Conservation (phyloP, 2,113 vertebrate genomes). For the Laticauda colubrina region DNA sequence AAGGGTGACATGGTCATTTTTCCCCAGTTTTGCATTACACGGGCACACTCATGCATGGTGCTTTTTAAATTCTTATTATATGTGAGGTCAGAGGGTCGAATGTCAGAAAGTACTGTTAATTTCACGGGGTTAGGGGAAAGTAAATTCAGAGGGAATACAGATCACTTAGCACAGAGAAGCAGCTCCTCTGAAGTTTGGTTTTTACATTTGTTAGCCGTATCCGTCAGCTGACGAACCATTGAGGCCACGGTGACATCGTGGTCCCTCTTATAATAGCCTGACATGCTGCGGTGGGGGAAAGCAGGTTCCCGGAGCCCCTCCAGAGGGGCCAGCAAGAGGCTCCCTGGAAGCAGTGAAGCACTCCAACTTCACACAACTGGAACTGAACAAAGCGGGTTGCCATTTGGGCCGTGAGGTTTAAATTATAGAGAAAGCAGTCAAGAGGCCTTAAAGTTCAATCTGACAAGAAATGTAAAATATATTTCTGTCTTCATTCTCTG, state of each 20-base stretch:
- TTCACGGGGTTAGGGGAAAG: slow-evolving; percentile 99
- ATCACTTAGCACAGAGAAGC: slow-evolving; percentile 98
- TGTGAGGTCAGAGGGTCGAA: slow-evolving; percentile 86
- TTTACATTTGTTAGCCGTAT: slow-evolving; percentile 97
- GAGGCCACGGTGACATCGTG: slow-evolving; percentile 81
- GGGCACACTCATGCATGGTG: slow-evolving; percentile 97
- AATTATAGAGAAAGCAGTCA: slow-evolving; percentile 66
- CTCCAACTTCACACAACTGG: slow-evolving; percentile 71
- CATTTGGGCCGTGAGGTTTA: slow-evolving; percentile 73
- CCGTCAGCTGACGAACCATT: slow-evolving; percentile 88
- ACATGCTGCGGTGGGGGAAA: slow-evolving; percentile 73
- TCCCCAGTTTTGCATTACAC: slow-evolving; percentile 87
- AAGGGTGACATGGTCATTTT: slow-evolving; percentile 87
- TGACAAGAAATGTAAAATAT: slow-evolving; percentile 74
- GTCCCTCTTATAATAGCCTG: slow-evolving; percentile 79
- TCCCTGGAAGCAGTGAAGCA: slow-evolving; percentile 64
- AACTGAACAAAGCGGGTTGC: slow-evolving; percentile 72
- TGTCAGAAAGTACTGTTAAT: slow-evolving; percentile 99
- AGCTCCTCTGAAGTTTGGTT: slow-evolving; percentile 84
- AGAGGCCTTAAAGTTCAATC: slow-evolving; percentile 76
- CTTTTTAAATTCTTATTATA: slow-evolving; percentile 99
- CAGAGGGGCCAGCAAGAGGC: slow-evolving; percentile 50
- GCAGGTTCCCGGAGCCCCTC: slow-evolving; percentile 66
- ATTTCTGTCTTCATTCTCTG: slow-evolving; percentile 59
- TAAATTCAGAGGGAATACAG: slow-evolving; percentile 99